phyloP scores from a whole-genome alignment of 2,797 vertebrate genomes.

The Paramormyrops hopkinsi region DNA sequence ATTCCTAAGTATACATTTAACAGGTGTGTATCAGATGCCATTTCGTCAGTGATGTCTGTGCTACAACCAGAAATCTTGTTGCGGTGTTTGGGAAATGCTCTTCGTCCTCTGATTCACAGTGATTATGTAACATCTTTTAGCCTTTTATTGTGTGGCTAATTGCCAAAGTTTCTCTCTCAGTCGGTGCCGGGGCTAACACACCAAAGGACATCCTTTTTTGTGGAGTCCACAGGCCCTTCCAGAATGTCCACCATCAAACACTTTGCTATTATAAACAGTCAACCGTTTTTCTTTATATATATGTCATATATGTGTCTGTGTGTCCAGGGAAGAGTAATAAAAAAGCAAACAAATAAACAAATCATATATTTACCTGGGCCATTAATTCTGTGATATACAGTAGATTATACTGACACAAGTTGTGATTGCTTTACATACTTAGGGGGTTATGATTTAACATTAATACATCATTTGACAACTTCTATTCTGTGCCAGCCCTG shows the following conservation, averaged over 20 bases:
- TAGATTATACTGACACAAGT: neutral
- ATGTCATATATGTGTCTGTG: neutral
- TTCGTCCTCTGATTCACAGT: neutral
- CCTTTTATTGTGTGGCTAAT: constrained; percentile 16
- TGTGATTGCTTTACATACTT: neutral
- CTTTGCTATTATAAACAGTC: neutral
- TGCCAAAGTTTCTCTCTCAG: neutral
- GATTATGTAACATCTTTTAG: neutral
- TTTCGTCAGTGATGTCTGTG: neutral
- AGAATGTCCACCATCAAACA: neutral
- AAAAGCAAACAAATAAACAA: neutral
- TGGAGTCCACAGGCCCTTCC: neutral
- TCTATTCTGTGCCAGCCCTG: neutral
- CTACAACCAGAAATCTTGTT: neutral
- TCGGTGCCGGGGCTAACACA: neutral
- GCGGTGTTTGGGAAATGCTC: neutral
- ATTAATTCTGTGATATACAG: neutral
- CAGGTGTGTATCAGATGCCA: neutral
- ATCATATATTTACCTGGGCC: neutral
- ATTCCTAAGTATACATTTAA: neutral
- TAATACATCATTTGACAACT: constrained; percentile 27
- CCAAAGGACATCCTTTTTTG: neutral
- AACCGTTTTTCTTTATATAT: neutral
- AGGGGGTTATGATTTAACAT: neutral
- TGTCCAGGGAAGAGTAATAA: neutral